These are phyloP conservation scores for Silurus lanzhouensis DNA, from an alignment of 2,797 vertebrate genomes.

Conservation along the genomic window DNA sequence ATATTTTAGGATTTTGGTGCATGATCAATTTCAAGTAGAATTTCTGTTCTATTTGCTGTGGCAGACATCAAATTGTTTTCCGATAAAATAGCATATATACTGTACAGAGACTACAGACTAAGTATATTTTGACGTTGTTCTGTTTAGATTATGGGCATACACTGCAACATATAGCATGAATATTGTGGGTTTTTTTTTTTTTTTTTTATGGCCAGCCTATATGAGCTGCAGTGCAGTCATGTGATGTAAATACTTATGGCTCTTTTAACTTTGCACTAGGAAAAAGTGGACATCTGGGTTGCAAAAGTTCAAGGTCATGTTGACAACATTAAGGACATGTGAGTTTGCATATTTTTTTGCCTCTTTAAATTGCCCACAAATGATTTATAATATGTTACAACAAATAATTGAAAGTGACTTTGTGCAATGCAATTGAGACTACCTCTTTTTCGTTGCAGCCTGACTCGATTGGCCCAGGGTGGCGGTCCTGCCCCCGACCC, in stretches of 20 bases:
- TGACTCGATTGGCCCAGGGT: slow-evolving; percentile 72
- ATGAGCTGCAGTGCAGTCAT: too few relatives aligned
- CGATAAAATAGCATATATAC: not conserved
- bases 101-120: not conserved
- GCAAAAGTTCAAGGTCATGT: slow-evolving; percentile 75
- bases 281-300: slow-evolving; percentile 78
- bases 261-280: slow-evolving; percentile 60
- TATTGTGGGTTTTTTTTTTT: not conserved
- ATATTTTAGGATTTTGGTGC: not conserved
- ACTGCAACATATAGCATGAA: not conserved
- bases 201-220: not conserved
- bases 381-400: not conserved
- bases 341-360: slow-evolving; percentile 65
- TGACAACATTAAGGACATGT: slow-evolving; percentile 84
- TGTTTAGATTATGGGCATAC: not conserved
- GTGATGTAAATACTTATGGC: not conserved
- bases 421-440: not conserved
- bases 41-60: not conserved
- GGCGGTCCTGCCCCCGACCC: slow-evolving; percentile 70
- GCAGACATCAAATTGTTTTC: not conserved
- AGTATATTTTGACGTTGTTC: not conserved
- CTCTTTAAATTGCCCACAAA: not conserved
- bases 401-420: not conserved
- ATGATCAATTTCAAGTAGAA: not conserved
- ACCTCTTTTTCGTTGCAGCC: slow-evolving; percentile 60